These are phyloP conservation scores for Distichodus sexfasciatus DNA, from an alignment of 2,797 vertebrate genomes.

Conservation along the genomic window DNA sequence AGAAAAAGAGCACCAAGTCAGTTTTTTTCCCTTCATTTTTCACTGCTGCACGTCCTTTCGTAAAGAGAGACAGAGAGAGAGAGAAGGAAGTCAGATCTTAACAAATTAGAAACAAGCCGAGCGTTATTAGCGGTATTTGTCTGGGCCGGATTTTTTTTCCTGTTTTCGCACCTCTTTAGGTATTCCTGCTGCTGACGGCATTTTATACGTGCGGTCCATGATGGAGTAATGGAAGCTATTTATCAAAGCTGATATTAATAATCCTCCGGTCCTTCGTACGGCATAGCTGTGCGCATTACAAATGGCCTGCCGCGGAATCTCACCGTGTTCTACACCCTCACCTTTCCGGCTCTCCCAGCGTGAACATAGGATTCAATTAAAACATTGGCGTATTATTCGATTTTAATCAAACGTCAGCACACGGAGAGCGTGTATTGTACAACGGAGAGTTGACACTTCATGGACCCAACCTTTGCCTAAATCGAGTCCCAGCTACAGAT, in stretches of 20 bases:
- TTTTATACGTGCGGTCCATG: slow-evolving; percentile 42
- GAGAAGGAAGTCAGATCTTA: slow-evolving; percentile 31
- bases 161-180: slow-evolving; percentile 7
- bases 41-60: slow-evolving; percentile 26
- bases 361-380: background rate
- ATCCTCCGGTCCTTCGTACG: slow-evolving; percentile 33
- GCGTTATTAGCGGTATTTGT: slow-evolving; percentile 32
- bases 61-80: too few relatives aligned
- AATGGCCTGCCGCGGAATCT: slow-evolving; percentile 42
- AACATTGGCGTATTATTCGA: background rate
- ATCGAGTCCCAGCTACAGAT: too few relatives aligned
- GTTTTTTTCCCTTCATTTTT: slow-evolving; percentile 29
- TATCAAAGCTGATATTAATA: slow-evolving; percentile 57
- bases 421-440: background rate
- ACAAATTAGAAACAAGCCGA: slow-evolving; percentile 32
- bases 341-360: background rate
- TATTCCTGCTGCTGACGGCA: slow-evolving; percentile 17
- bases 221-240: slow-evolving; percentile 51
- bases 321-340: slow-evolving; percentile 19
- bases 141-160: background rate
- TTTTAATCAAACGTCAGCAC: background rate
- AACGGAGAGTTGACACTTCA: too few relatives aligned
- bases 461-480: too few relatives aligned
- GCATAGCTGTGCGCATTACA: slow-evolving; percentile 37
- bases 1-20: slow-evolving; percentile 38